Base-by-base conservation (phyloP, 2,888 invertebrate genomes). In the Melanotus villosus region DNA sequence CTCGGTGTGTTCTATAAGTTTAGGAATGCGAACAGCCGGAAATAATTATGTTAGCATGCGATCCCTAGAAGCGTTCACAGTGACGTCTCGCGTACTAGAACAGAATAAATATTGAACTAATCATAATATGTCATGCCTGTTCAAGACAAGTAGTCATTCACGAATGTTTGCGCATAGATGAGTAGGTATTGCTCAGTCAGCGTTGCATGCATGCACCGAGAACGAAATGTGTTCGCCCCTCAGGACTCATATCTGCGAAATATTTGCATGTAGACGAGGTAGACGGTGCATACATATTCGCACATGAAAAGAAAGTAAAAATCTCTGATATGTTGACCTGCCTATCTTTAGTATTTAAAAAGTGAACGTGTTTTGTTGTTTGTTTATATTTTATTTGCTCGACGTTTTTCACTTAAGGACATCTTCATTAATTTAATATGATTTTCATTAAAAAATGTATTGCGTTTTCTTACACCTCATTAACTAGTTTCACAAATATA, bases 41-140 rank as follows among this genome's bases (percentile, higher is more conserved):
- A 68, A 62, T 64, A 67, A 68, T 68, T 68, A 68, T 30, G 56
- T 68, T 63, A 63, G 64, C 68, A 45, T 63, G 58, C 58, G 68
- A 68, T 68, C 64, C 36, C 58, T 58, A 54, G 50, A 58, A 68
- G 68, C 68, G 63, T 34, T 62, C 34, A 57, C 56, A 23, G 14
- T 60, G 63, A 63, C 47, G 68, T 68, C 57, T 68, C 30, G 50
- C 34, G 52, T 54, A 54, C 52, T 60, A 43, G 50, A 60, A 60
- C 60, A 60, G 52, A 52, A 52, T 52, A 52, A 52, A 52, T 52
- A 52, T 52, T 52, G 59, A 52, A 68, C 62, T 62, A 62, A 68
- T 62, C 62, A 68, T 68, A 68, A 68, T 68, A 68, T 68, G 68
- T 57, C 68, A 68, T 52, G 52, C 26, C 18, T 52, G 52, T 52